Conservation (phyloP, 2,797 vertebrate species). For the Leptodactylus fallax region DNA sequence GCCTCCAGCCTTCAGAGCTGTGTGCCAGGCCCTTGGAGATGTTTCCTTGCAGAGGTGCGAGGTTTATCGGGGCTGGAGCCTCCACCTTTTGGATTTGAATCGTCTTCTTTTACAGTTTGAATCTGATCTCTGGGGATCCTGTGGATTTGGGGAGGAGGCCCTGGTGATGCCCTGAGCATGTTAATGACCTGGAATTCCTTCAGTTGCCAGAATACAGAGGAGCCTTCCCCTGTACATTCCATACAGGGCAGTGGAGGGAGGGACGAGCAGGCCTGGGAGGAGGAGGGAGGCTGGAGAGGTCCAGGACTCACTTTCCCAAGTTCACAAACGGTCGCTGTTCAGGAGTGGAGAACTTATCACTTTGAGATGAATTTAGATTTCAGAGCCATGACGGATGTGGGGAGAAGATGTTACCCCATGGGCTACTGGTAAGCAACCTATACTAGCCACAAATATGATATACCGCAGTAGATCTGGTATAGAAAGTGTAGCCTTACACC, state of each 20-base stretch:
- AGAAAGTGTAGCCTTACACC: not conserved
- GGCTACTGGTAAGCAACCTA: slow-evolving; percentile 49
- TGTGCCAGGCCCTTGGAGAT: not conserved
- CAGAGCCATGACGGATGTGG: slow-evolving; percentile 30
- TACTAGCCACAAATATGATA: not conserved
- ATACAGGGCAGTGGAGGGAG: slow-evolving; percentile 70
- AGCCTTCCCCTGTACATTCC: slow-evolving; percentile 68
- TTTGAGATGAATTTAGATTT: slow-evolving; percentile 48
- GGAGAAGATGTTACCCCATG: slow-evolving; percentile 32
- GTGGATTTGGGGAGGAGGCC: slow-evolving; percentile 12
- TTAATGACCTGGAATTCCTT: slow-evolving; percentile 53
- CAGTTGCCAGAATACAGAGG: slow-evolving; percentile 39
- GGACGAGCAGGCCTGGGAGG: slow-evolving; percentile 66
- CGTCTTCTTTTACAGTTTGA: not conserved
- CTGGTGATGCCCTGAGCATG: not conserved
- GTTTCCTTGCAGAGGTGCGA: not conserved
- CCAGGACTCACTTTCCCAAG: slow-evolving; percentile 63
- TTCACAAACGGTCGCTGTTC: slow-evolving; percentile 44
- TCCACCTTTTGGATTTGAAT: not conserved
- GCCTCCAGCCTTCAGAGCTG: not conserved
- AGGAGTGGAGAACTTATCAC: not conserved
- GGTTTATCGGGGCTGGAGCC: not conserved
- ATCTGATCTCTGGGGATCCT: not conserved
- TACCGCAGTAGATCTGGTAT: not conserved
- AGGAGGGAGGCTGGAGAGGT: slow-evolving; percentile 69